Evolutionary conservation across 1,140 invertebrate species (phyloP), one percentile per base, ranked within the genome.

Genomic region (Drosophila seguyi): DNA sequence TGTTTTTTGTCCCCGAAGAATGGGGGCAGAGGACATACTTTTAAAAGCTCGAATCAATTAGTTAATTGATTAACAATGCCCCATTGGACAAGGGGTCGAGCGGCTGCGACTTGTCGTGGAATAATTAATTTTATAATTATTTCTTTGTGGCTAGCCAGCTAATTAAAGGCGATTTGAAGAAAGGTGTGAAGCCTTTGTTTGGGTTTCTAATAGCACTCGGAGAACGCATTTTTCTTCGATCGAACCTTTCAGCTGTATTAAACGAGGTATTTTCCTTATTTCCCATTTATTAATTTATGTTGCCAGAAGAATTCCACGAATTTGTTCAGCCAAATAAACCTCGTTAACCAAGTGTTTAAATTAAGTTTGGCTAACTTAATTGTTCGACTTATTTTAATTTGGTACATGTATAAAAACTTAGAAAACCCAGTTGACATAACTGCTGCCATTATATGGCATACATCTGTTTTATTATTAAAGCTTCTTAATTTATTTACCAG

Each of bases 11-110:
- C 36, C 36, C 52, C 42, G 52, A 72, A 72, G 73, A 68, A 48
- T 45, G 72, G 62, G 68, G 22, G 56, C 79, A 65, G 83, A 56
- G 84, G 83, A 87, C 84, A 88, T 67, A 90, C 84, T 84, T 86
- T 87, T 80, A 80, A 87, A 57, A 77, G 84, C 81, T 65, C 60
- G 62, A 90, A 87, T 90, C 84, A 87, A 88, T 87, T 87, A 87
- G 84, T 83, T 87, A 87, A 87, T 87, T 87, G 84, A 87, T 71
- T 83, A 84, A 88, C 84, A 87, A 80, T 50, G 68, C 62, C 36
- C 36, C 60, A 61, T 67, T 65, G 50, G 44, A 60, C 56, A 47
- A 31, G 25, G 41, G 65, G 39, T 69, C 29, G 41, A 47, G 29
- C 42, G 57, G 27, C 41, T 22, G 56, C 31, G 25, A 29, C 13